These are phyloP conservation scores for Aegypius monachus DNA, from an alignment of 2,113 vertebrate species.

Conservation along the genomic window DNA sequence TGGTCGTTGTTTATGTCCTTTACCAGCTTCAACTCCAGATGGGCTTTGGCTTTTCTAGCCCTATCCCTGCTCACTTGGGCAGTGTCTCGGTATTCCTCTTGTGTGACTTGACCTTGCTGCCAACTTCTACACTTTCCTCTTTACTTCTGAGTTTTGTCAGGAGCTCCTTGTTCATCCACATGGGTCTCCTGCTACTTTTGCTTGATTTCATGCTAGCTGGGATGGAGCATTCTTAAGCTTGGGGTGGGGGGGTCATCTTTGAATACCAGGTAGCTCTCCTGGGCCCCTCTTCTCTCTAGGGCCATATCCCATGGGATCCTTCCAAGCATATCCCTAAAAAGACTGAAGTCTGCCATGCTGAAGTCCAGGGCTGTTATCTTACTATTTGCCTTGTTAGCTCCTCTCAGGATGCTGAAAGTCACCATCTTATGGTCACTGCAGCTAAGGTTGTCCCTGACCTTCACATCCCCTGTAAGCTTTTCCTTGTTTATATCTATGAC, in stretches of 20 bases:
- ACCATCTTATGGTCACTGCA: too few species aligned
- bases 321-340: background rate
- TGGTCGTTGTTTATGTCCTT: background rate
- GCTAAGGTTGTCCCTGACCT: background rate
- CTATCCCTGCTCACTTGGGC: too few species aligned
- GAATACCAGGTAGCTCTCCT: background rate
- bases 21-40: background rate
- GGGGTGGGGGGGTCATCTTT: background rate
- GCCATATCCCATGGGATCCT: background rate
- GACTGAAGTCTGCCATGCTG: background rate
- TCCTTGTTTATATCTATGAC: background rate
- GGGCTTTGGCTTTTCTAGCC: background rate
- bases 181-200: background rate
- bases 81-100: background rate
- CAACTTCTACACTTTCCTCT: background rate
- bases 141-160: background rate
- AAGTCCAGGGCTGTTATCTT: background rate
- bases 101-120: background rate
- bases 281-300: rapidly evolving
- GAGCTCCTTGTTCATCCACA: background rate
- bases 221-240: background rate
- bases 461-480: background rate
- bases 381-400: background rate
- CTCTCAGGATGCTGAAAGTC: background rate
- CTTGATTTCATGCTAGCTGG: background rate